phyloP scores from a whole-genome alignment of 2,797 vertebrate species.

The Xiphorhynchus erythropygius region DNA sequence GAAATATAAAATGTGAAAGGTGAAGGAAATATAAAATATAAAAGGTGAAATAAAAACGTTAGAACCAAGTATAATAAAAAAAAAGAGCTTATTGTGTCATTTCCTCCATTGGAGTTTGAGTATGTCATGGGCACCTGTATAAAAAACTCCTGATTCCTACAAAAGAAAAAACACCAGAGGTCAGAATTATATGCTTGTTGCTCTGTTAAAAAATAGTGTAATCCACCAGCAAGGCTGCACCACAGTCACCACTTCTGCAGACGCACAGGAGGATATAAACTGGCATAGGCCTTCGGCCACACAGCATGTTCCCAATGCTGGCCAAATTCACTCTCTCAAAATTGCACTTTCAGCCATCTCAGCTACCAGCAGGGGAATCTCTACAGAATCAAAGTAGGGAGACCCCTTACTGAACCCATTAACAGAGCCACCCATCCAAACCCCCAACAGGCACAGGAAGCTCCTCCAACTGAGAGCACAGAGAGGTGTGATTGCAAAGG shows the following conservation, averaged over 20 bases:
- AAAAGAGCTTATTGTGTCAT: neutral
- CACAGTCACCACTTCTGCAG: neutral
- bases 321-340: neutral
- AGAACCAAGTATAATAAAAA: neutral
- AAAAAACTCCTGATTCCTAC: neutral
- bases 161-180: neutral
- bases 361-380: neutral
- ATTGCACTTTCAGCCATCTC: neutral
- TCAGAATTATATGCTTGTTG: neutral
- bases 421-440: neutral
- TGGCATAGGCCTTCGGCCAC: neutral
- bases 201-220: neutral
- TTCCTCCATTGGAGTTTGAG: neutral
- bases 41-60: neutral
- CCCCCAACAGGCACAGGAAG: neutral
- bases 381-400: neutral
- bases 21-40: neutral
- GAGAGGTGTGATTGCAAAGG: neutral
- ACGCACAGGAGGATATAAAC: neutral
- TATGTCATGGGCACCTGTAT: neutral
- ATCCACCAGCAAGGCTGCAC: neutral
- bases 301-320: fast-evolving
- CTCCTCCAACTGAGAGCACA: neutral
- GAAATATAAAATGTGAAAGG: neutral
- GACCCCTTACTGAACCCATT: neutral